Conservation (phyloP, 2,888 invertebrate genomes). For the Dicroscelio sp. region DNA sequence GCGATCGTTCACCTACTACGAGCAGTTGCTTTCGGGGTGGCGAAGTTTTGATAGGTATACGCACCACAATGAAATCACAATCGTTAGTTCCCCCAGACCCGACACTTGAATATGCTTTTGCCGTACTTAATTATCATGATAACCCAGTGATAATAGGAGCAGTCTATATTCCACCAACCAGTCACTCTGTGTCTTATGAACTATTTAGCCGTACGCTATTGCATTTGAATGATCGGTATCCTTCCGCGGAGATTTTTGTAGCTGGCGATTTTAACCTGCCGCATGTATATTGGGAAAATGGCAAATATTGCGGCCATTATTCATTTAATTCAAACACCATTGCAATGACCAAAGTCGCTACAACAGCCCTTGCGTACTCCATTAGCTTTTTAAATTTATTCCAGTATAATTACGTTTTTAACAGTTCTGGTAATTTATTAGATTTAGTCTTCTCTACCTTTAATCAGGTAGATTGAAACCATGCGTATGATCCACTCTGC, state of each 20-base stretch:
- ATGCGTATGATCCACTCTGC: background rate
- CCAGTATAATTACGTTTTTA: background rate
- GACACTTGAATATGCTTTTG: background rate
- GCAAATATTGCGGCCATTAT: background rate
- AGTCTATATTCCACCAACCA: conserved; percentile 5
- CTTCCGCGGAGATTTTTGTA: background rate
- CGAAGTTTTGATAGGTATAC: background rate
- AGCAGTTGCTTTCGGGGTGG: background rate
- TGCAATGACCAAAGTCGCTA: background rate
- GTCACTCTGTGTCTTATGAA: background rate
- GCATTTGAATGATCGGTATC: background rate
- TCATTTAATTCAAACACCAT: background rate
- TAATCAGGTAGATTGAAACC: background rate
- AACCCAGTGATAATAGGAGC: background rate
- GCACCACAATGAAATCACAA: background rate
- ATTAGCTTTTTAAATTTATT: conserved; percentile 2
- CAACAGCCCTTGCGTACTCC: background rate
- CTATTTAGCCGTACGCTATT: background rate
- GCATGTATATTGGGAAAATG: background rate
- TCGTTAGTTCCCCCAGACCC: background rate
- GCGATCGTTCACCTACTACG: background rate
- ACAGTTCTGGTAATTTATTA: background rate
- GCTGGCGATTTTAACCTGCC: conserved; percentile 23
- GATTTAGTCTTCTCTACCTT: background rate
- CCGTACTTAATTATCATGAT: background rate